Evolutionary conservation across 2,113 vertebrate genomes (phyloP), one percentile per base, ranked within the genome.

Genomic region (Rhipidura dahli): DNA sequence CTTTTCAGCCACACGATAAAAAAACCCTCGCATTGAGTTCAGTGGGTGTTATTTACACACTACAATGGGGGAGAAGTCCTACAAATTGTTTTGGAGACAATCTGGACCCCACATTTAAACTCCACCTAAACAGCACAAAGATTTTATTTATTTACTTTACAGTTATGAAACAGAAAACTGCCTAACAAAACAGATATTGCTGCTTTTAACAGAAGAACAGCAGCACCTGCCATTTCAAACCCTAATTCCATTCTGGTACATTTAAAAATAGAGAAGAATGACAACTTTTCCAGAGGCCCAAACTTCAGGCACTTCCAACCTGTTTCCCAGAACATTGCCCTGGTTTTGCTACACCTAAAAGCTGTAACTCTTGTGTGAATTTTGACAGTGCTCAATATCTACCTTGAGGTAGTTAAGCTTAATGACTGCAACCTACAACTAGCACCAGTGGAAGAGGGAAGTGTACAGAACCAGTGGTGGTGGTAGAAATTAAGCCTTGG

Each of bases 181-280:
- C 51, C 78, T 45, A 68, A 49, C 68, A 66, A 83, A 94, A 92
- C 42, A 93, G 76, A 60, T 70, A 86, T 3, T 68, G 49, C 68
- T 54, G 3, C 31, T 95, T 79, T 59, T 80, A 59, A 70, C 59
- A 77, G 44, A 76, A 54, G 49, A 87, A 73, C 5, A 89, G 65
- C 77, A 89, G 45, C 80, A 96, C 95, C 96, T 97, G 90, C 96
- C 97, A 97, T 96, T 97, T 96, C 95, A 94, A 88, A 93, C 83
- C 90, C 96, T 90, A 85, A 92, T 95, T 96, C 89, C 90, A 97
- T 93, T 94, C 88, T 93, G 88, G 93, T 97, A 92, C 86, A 82
- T 78, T 97, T 96, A 96, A 97, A 97, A 90, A 90, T 64, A 77
- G n/a, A 51, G 40, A 87, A 90, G 64, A 89, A 84, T 1, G 3